Base-by-base conservation (phyloP, 37 sponge, comb jelly and placozoan species). In the Oscarella lobularis region DNA sequence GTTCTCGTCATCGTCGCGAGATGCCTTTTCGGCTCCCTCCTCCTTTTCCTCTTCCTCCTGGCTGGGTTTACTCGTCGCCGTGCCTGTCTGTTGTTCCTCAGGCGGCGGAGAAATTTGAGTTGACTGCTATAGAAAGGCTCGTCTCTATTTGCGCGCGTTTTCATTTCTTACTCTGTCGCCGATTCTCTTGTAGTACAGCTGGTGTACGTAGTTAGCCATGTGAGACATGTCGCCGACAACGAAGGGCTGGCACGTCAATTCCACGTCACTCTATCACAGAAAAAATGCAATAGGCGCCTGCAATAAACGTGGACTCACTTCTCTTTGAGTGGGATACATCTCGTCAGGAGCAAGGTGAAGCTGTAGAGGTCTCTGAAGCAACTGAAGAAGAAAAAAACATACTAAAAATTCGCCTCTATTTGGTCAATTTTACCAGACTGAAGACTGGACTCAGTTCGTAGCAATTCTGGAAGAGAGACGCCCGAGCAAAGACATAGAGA, bases 381-480 rank as follows among this genome's bases (percentile, higher is more conserved):
- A 27, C n/a, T 39, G n/a, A 33, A 75, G 41, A 40, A 40, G 2
- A 27, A 40, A 41, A 40, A 20, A 27, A 1, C n/a, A n/a, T n/a
- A n/a, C n/a, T n/a, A n/a, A n/a, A n/a, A n/a, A n/a, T n/a, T n/a
- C n/a, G n/a, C n/a, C n/a, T n/a, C n/a, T n/a, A n/a, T n/a, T n/a
- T n/a, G n/a, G n/a, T n/a, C n/a, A n/a, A n/a, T n/a, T 86, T 82
- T 39, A 91, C 89, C 73, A 91, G 35, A n/a, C 82, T 78, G 78
- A 93, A 98, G 27, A 95, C 92, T n/a, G 99, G 99, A n/a, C 83
- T 77, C 40, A 98, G 85, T 65, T 98, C 99, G 55, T 80, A 82
- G 80, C 99, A 98, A 33, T 83, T 81, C 2, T 69, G 77, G 83
- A 98, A 98, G 41, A 98, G 79, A 34, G 82, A 74, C 36, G 88